phyloP scores from a whole-genome alignment of 2,797 vertebrate species.

The Phaenicophaeus curvirostris region DNA sequence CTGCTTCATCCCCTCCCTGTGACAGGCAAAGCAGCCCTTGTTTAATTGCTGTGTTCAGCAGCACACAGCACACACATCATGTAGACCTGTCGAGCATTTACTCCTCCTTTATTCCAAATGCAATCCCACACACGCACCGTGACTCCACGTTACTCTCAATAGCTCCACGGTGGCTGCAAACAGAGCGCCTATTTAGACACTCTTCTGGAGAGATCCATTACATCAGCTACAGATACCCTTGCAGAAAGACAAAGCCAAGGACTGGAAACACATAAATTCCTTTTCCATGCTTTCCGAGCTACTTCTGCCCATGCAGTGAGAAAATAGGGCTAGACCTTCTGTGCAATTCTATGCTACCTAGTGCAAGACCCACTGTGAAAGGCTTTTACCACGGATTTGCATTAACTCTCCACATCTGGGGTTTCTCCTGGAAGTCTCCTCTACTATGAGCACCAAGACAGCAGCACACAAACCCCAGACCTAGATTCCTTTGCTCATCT shows the following conservation, averaged over 20 bases:
- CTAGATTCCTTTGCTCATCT: not conserved
- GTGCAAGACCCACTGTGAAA: not conserved
- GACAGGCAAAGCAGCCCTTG: constrained; percentile 63
- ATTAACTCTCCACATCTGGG: not conserved
- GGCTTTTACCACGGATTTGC: not conserved
- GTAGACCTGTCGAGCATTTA: constrained; percentile 61
- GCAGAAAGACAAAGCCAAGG: constrained; percentile 59
- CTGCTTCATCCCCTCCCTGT: constrained; percentile 37
- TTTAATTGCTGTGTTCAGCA: constrained; percentile 68
- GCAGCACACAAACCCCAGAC: rapidly evolving
- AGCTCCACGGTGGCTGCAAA: constrained; percentile 61
- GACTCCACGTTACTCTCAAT: constrained; percentile 42
- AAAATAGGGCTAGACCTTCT: not conserved
- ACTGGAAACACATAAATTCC: constrained; percentile 2
- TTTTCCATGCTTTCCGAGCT: constrained; percentile 9
- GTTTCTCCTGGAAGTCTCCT: not conserved
- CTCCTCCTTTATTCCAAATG: constrained; percentile 55
- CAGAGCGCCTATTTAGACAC: constrained; percentile 33
- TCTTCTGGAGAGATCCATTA: constrained; percentile 59
- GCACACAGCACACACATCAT: not conserved
- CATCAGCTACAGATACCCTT: constrained; percentile 47
- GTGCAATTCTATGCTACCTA: not conserved
- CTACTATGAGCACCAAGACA: not conserved
- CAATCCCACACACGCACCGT: constrained; percentile 39
- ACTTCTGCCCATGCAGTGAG: not conserved